Percentiles rank a stretch among this genome's conserved stretches.
phyloP scores from a whole-genome alignment of 1,140 invertebrate species.

The Ceratitis capitata region DNA sequence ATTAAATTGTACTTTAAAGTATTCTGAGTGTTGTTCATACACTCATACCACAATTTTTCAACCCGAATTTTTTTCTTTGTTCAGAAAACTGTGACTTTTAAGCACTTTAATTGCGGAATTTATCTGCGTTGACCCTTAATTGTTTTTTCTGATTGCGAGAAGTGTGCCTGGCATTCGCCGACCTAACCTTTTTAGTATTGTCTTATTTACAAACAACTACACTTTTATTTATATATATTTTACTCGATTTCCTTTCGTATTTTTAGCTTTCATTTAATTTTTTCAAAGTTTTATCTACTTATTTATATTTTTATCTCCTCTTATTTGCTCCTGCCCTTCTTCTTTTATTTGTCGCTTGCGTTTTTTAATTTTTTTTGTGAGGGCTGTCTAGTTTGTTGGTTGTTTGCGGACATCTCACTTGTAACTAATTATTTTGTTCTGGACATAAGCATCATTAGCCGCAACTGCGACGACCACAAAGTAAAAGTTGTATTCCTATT shows the following conservation, averaged over 20 bases:
- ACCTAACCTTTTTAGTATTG: background rate
- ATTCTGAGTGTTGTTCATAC: background rate
- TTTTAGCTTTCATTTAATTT: background rate
- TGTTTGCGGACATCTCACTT: conserved; percentile 10
- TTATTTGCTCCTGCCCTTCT: too few relatives aligned
- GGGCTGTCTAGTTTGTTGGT: background rate
- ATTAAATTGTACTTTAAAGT: background rate
- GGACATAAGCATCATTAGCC: conserved; percentile 27
- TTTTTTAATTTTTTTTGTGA: background rate
- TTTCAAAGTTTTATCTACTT: too few relatives aligned
- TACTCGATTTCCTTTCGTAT: background rate
- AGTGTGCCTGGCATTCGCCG: background rate
- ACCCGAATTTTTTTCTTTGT: background rate
- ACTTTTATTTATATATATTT: too few relatives aligned
- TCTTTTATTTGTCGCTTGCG: background rate
- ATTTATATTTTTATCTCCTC: too few relatives aligned
- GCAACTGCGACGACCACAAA: conserved; percentile 22
- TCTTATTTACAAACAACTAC: background rate
- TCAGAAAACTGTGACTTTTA: background rate
- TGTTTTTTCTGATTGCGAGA: background rate
- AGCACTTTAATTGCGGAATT: background rate
- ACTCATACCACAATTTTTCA: background rate
- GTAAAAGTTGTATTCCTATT: background rate
- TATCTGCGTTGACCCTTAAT: background rate
- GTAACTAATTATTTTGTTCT: conserved; percentile 33